Evolutionary conservation across 2,113 vertebrate species (phyloP).

Genomic region (Machaerirhynchus nigripectus): DNA sequence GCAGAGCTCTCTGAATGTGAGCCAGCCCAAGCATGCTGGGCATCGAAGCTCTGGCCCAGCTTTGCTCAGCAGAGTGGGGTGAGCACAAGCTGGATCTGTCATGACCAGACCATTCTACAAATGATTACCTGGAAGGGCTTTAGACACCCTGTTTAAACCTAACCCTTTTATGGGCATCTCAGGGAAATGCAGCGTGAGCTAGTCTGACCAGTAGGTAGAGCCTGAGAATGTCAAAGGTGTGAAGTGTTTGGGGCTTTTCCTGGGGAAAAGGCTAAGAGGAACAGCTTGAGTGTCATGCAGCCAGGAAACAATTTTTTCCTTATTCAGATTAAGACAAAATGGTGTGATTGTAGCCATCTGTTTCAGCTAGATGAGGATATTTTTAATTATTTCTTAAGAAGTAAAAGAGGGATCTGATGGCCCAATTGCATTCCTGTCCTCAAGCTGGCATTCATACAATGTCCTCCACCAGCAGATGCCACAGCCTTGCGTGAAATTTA

Average conservation of each 20-base stretch:
- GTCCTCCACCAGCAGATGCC: neutral
- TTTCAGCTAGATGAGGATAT: slow-evolving; percentile 34
- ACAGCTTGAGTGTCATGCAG: slow-evolving; percentile 29
- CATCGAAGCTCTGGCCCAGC: neutral
- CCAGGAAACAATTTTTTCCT: slow-evolving; percentile 21
- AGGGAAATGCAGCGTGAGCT: neutral
- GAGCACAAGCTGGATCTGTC: neutral
- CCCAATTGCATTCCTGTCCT: neutral
- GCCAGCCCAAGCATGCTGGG: neutral
- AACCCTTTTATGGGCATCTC: neutral
- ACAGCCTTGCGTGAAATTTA: neutral
- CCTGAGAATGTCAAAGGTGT: neutral
- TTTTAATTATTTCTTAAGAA: slow-evolving; percentile 28
- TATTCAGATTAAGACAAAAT: slow-evolving; percentile 45
- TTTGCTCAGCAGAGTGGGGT: neutral
- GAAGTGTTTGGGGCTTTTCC: slow-evolving; percentile 13
- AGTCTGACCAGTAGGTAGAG: neutral
- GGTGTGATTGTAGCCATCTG: slow-evolving; percentile 56
- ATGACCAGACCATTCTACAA: neutral
- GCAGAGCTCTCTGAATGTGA: neutral
- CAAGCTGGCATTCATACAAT: neutral
- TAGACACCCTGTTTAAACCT: neutral
- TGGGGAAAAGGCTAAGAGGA: slow-evolving; percentile 22
- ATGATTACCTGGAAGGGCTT: neutral
- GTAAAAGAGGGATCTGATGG: neutral